Percentiles rank a stretch among this genome's conserved stretches.
Conservation (phyloP, 2,797 vertebrate genomes). For the Chaenodraco wilsoni region DNA sequence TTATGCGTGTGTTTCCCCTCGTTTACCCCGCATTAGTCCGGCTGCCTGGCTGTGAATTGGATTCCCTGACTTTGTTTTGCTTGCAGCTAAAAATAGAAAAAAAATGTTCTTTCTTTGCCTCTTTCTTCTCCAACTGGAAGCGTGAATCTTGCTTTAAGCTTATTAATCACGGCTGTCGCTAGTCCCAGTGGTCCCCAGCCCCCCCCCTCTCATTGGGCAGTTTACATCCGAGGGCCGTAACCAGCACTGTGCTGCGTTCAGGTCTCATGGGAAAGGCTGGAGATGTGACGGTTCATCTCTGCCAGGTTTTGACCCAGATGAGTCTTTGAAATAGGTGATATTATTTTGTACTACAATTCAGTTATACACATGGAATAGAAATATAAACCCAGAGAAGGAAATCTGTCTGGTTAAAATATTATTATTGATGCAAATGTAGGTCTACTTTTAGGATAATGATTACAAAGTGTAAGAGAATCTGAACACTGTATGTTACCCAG, state of each 20-base stretch:
- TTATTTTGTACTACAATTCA: background rate
- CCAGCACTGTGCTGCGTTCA: constrained; percentile 31
- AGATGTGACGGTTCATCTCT: background rate
- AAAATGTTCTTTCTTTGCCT: background rate
- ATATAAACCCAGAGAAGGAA: background rate
- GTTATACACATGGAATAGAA: no score
- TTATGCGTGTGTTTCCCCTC: background rate
- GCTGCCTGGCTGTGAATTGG: background rate
- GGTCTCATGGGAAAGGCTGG: constrained; percentile 11
- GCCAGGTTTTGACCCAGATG: constrained; percentile 1
- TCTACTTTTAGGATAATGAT: background rate
- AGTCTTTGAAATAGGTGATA: background rate
- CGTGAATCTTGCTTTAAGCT: constrained; percentile 33
- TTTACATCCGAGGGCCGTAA: background rate
- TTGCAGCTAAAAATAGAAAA: constrained; percentile 29
- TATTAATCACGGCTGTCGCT: constrained; percentile 51
- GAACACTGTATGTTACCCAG: no score
- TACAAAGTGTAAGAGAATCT: background rate
- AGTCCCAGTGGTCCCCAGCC: constrained; percentile 22
- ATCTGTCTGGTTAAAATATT: background rate
- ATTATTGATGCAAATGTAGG: background rate
- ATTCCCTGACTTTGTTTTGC: background rate
- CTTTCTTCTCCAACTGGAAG: background rate
- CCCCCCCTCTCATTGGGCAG: constrained; percentile 29
- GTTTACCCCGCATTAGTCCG: background rate